Conservation (phyloP, 2,113 vertebrate genomes). For the Zeus faber region DNA sequence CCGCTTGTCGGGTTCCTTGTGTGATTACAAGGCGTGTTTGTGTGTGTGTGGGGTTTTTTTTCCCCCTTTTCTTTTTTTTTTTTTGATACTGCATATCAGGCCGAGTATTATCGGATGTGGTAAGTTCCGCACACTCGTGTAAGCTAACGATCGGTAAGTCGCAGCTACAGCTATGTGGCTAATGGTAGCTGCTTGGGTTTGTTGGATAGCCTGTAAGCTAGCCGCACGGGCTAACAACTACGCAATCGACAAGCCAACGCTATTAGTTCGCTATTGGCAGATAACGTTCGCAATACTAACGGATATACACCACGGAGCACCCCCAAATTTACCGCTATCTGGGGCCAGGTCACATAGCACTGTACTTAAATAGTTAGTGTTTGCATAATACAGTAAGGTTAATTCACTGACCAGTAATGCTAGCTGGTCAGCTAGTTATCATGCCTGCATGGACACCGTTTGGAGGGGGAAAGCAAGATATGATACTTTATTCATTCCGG, state of each 20-base stretch:
- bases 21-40: slow-evolving; percentile 46
- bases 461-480: background rate
- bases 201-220: slow-evolving; percentile 61
- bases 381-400: background rate
- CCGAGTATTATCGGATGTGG: slow-evolving; percentile 83
- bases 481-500: too few relatives aligned
- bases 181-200: slow-evolving; percentile 59
- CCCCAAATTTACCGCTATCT: slow-evolving; percentile 4
- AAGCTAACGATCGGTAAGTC: slow-evolving; percentile 41
- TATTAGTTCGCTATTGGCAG: slow-evolving; percentile 23
- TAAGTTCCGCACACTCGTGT: slow-evolving; percentile 76
- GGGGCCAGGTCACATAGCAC: background rate
- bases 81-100: slow-evolving; percentile 76
- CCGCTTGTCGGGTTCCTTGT: slow-evolving; percentile 45
- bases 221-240: slow-evolving; percentile 64
- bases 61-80: too few relatives aligned
- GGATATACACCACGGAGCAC: background rate
- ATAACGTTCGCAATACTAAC: background rate
- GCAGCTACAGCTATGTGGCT: slow-evolving; percentile 64
- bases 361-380: slow-evolving; percentile 23
- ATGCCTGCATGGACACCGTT: slow-evolving; percentile 15
- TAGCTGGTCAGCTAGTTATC: slow-evolving; percentile 22
- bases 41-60: too few relatives aligned
- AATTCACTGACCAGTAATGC: slow-evolving; percentile 22
- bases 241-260: slow-evolving; percentile 59